Conservation (phyloP, 2,113 vertebrate species). For the Ageneiosus marmoratus region DNA sequence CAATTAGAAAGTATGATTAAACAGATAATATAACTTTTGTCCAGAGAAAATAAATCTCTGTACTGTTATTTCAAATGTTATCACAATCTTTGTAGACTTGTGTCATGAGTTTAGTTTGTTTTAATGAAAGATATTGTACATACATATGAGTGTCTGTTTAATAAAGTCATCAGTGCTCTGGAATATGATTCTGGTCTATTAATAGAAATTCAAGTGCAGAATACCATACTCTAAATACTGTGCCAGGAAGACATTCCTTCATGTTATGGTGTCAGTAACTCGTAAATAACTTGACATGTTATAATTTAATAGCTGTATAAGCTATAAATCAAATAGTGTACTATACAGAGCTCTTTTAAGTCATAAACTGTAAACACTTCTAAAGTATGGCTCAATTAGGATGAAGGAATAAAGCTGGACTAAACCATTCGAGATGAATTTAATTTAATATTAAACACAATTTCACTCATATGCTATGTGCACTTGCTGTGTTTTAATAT, state of each 20-base stretch:
- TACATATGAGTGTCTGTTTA: background rate
- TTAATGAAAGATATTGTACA: background rate
- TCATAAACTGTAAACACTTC: background rate
- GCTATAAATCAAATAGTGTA: conserved; percentile 41
- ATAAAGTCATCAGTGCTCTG: background rate
- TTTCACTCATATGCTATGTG: background rate
- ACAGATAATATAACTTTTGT: background rate
- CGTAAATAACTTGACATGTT: conserved; percentile 59
- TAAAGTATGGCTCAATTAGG: background rate
- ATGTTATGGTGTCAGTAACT: conserved; percentile 51
- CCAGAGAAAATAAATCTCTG: background rate
- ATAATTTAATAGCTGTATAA: conserved; percentile 49
- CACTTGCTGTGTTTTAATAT: background rate
- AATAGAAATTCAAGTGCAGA: conserved; percentile 20
- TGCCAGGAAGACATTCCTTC: conserved; percentile 48
- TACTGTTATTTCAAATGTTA: background rate
- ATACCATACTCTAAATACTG: background rate
- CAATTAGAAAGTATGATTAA: background rate
- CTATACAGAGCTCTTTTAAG: background rate
- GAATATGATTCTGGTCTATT: conserved; percentile 30
- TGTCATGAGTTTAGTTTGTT: background rate
- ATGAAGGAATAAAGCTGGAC: background rate
- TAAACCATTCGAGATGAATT: background rate
- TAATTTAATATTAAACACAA: background rate
- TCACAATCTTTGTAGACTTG: background rate